phyloP scores from a whole-genome alignment of 1,140 invertebrate genomes.

The Heliconius himera region DNA sequence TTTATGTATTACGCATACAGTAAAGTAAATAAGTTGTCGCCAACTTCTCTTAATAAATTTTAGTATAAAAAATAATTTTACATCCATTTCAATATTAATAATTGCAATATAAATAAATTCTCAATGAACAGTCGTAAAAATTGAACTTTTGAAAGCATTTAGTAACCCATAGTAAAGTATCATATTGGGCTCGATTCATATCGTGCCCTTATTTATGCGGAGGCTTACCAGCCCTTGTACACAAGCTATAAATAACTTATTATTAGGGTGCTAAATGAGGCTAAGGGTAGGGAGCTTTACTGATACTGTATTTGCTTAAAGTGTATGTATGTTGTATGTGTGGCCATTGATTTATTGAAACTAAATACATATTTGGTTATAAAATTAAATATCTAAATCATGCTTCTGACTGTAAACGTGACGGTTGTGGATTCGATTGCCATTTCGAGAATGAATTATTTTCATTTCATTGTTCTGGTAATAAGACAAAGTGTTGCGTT shows the following conservation, averaged over 20 bases:
- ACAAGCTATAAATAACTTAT: constrained; percentile 8
- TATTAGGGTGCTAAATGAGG: background rate
- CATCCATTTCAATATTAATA: background rate
- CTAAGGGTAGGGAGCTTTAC: background rate
- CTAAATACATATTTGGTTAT: too few species aligned
- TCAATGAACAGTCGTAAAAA: background rate
- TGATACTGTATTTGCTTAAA: constrained; percentile 3
- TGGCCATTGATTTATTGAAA: background rate
- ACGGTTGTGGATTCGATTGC: too few species aligned
- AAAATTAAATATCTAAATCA: too few species aligned
- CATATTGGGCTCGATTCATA: background rate
- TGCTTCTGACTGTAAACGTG: too few species aligned
- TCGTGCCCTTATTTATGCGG: background rate
- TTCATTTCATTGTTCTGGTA: too few species aligned
- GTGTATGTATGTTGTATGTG: background rate
- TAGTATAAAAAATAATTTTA: background rate
- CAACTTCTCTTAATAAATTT: background rate
- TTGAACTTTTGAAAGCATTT: background rate
- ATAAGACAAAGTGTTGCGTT: too few species aligned
- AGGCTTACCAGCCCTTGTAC: background rate
- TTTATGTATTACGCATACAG: too few species aligned
- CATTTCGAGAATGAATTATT: too few species aligned
- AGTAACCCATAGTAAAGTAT: background rate
- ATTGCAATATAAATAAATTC: background rate
- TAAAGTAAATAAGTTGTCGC: too few species aligned